Base-by-base conservation (phyloP, 2,888 invertebrate species). In the Acleris holmiana region DNA sequence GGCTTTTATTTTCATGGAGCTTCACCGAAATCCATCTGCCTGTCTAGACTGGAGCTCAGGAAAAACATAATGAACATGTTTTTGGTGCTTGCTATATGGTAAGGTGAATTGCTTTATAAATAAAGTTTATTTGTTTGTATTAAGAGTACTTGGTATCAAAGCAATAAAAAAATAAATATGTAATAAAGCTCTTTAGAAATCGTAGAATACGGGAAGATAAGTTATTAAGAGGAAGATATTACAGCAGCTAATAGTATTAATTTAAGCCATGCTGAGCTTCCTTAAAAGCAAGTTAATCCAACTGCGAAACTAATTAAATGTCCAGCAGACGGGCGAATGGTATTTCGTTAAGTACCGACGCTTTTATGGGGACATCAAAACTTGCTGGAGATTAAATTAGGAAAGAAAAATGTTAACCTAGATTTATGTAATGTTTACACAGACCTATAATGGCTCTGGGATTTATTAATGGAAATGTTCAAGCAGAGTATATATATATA, bases 241-340 rank as follows among this genome's bases (percentile, higher is more conserved):
- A 49, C 29, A 60, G 65, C 44, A 55, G 49, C 21, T 29, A 54
- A 29, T 19, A 25, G 18, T 23, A 35, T 46, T 48, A 0, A 29
- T 59, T 41, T 46, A 25, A 23, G 48, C 47, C 15, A 4, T 13
- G 35, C 54, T 15, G 18, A 41, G 59, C 61, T 69, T 68, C 71
- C 73, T 69, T 68, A 68, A 60, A 71, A 66, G 58, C 49, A 47
- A 73, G 75, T 76, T 76, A 80, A 81, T 81, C 76, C 75, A 61
- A 71, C 73, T 73, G 72, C 66, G 72, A 74, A 80, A 78, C 77
- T 83, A 84, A 84, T 84, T 83, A 81, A 82, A 80, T 77, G 72
- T 77, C 79, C 76, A 73, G 61, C 68, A 72, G 69, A 63, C 71
- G 70, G 67, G 35, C 35, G 68, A 79, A 73, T 67, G 71, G 66